Evolutionary conservation across 2,113 vertebrate species (phyloP).

Genomic region (Monopterus albus): DNA sequence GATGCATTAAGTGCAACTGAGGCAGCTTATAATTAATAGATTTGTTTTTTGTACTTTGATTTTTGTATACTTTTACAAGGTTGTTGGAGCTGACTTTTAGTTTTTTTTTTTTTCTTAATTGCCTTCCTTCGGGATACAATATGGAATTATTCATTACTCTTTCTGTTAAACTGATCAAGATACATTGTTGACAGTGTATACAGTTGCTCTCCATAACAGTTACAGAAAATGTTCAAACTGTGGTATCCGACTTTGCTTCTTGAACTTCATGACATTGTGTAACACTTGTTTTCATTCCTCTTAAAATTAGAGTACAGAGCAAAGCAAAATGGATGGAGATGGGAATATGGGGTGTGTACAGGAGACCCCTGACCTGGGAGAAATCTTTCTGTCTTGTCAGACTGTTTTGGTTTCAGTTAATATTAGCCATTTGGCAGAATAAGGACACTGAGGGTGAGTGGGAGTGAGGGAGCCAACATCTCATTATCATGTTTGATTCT

Average conservation of each 20-base stretch:
- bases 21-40: background rate
- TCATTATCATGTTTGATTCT: conserved; percentile 35
- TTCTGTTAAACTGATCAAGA: too few species aligned
- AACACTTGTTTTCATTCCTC: too few species aligned
- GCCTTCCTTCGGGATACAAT: background rate
- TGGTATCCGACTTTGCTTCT: too few species aligned
- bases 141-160: too few species aligned
- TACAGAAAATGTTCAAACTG: too few species aligned
- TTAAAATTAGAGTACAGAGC: too few species aligned
- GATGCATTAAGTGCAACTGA: background rate
- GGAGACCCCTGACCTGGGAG: conserved; percentile 49
- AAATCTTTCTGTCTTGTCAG: conserved; percentile 20
- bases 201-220: too few species aligned
- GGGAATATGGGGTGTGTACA: conserved; percentile 9
- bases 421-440: conserved; percentile 9
- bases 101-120: background rate
- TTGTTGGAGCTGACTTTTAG: background rate
- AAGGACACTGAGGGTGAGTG: conserved; percentile 2
- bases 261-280: too few species aligned
- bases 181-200: too few species aligned
- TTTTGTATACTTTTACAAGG: background rate
- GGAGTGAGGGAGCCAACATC: background rate
- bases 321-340: background rate
- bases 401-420: conserved; percentile 8
- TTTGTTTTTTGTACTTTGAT: too few species aligned